These are phyloP conservation scores for Oryzias dopingdopingensis DNA, from an alignment of 2,797 vertebrate species.

Conservation along the genomic window DNA sequence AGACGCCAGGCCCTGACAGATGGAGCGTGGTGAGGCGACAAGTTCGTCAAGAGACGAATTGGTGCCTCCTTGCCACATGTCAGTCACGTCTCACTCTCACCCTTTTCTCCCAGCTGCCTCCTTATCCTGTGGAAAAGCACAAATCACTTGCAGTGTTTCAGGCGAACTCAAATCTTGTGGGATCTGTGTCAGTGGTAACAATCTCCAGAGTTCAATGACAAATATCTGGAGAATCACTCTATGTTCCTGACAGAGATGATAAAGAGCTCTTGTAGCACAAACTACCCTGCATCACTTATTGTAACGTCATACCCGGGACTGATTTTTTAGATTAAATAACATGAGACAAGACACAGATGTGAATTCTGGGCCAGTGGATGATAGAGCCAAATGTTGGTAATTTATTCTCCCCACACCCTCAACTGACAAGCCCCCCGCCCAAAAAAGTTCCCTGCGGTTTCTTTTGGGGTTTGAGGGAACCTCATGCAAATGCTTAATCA, in stretches of 20 bases:
- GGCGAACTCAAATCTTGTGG: conserved; percentile 15
- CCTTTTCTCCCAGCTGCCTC: conserved; percentile 14
- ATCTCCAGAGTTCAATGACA: conserved; percentile 18
- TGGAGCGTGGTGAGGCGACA: conserved; percentile 75
- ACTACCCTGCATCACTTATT: conserved; percentile 27
- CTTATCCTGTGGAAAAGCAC: conserved; percentile 42
- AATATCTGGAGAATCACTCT: conserved; percentile 30
- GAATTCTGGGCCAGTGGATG: conserved; percentile 40
- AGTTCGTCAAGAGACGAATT: conserved; percentile 68
- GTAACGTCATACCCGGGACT: conserved; percentile 21
- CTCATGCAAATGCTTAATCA: conserved; percentile 56
- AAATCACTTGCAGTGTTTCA: conserved; percentile 31
- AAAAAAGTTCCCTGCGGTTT: conserved; percentile 44
- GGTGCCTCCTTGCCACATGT: conserved; percentile 74
- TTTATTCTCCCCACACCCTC: conserved; percentile 30
- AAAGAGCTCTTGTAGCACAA: conserved; percentile 21
- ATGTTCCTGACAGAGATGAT: conserved; percentile 24
- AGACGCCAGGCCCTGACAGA: conserved; percentile 72
- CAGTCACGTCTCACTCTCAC: conserved; percentile 59
- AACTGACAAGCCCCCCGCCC: conserved; percentile 28
- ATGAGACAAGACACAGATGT: conserved; percentile 51
- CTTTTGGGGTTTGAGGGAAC: conserved; percentile 25
- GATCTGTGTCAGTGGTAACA: conserved; percentile 2
- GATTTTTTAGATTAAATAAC: conserved; percentile 46
- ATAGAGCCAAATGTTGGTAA: conserved; percentile 38